Conservation (phyloP, 2,797 vertebrate species). For the Cephalopachus bancanus region DNA sequence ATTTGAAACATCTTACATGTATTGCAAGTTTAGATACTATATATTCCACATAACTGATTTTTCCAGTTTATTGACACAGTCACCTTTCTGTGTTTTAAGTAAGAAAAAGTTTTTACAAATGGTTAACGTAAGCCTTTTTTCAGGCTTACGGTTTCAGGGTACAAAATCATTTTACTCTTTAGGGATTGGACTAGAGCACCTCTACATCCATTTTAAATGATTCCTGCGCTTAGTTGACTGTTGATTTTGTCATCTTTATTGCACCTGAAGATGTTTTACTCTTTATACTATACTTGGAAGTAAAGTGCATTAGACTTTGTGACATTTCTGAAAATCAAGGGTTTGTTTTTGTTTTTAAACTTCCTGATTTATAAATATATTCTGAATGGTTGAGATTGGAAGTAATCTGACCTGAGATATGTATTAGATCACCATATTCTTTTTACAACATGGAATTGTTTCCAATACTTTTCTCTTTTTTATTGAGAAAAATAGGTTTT, state of each 20-base stretch:
- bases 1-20: constrained; percentile 7
- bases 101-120: constrained; percentile 13
- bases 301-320: constrained; percentile 60
- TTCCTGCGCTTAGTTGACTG: background rate
- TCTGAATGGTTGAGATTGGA: constrained; percentile 49
- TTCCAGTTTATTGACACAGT: constrained; percentile 23
- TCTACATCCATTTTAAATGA: constrained; percentile 17
- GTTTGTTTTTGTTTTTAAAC: background rate
- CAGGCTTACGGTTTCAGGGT: background rate
- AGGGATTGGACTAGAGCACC: background rate
- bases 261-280: constrained; percentile 23
- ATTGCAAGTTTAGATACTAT: background rate
- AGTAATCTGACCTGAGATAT: constrained; percentile 33
- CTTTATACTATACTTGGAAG: background rate
- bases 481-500: background rate
- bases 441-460: constrained; percentile 41
- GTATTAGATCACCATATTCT: background rate
- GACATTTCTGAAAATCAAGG: constrained; percentile 43
- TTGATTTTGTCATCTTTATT: constrained; percentile 62
- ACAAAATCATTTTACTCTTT: background rate
- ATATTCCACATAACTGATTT: background rate
- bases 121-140: background rate
- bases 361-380: constrained; percentile 56
- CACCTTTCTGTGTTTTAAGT: background rate
- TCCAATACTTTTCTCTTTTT: constrained; percentile 58